Conservation (phyloP, 1,140 invertebrate species). For the Macrobrachium rosenbergii region DNA sequence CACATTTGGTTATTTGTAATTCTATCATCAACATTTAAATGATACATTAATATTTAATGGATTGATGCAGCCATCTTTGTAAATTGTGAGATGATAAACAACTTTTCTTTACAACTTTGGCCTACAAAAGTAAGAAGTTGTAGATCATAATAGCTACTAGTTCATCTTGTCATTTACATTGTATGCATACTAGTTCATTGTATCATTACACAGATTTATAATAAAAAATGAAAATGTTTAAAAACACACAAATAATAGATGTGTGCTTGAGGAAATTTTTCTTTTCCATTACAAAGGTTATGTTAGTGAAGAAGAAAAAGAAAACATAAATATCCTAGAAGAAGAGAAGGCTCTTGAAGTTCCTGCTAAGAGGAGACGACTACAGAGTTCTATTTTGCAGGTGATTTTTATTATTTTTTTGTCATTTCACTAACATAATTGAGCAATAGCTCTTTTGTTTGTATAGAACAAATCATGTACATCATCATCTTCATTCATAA, state of each 20-base stretch:
- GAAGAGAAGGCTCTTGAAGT: slow-evolving; percentile 64
- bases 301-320: slow-evolving; percentile 67
- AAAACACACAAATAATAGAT: no score
- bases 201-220: no score
- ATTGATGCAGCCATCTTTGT: no score
- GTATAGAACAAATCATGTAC: not conserved
- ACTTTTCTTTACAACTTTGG: no score
- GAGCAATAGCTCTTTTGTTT: not conserved
- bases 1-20: no score
- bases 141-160: not conserved
- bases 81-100: no score
- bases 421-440: not conserved
- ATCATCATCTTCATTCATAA: no score
- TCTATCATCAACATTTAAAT: no score
- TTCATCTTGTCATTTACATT: not conserved
- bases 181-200: not conserved
- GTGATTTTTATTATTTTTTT: slow-evolving; percentile 8
- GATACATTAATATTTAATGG: no score
- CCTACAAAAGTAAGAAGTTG: no score
- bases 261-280: not conserved
- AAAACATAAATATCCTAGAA: slow-evolving; percentile 66
- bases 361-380: slow-evolving; percentile 58
- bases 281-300: slow-evolving; percentile 39
- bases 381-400: slow-evolving; percentile 61
- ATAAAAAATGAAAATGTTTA: no score